Conservation (phyloP, 53 echinoderm and acorn worm species). For the Holothuria leucospilota region DNA sequence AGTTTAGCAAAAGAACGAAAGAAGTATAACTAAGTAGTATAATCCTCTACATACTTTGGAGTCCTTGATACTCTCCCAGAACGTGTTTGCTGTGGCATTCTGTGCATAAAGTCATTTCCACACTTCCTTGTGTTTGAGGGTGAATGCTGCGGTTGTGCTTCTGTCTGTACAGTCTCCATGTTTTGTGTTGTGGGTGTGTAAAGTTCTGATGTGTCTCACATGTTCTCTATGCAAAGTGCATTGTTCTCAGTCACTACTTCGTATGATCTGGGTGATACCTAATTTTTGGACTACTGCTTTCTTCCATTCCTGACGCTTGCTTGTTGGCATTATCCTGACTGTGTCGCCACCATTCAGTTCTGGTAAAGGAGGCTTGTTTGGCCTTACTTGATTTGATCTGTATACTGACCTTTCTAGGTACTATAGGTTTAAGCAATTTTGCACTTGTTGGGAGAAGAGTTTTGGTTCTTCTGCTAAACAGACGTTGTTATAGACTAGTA, state of each 20-base stretch:
- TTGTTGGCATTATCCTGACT: constrained; percentile 9
- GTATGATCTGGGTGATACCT: constrained; percentile 21
- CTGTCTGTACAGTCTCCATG: not conserved
- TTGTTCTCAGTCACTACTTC: not conserved
- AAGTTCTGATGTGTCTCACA: not conserved
- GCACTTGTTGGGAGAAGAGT: constrained; percentile 19
- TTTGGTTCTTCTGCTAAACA: constrained; percentile 53
- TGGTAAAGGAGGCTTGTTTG: constrained; percentile 10
- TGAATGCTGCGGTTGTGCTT: too few relatives aligned
- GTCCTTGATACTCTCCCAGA: too few relatives aligned
- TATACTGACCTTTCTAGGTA: not conserved
- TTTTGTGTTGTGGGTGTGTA: not conserved
- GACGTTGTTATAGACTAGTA: constrained; percentile 50
- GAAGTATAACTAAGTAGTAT: too few relatives aligned
- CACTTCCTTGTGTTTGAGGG: too few relatives aligned
- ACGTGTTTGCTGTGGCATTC: too few relatives aligned
- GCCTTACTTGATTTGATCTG: not conserved
- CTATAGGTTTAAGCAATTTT: not conserved
- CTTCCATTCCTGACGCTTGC: constrained; percentile 5
- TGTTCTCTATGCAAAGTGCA: constrained; percentile 4
- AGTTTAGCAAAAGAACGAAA: too few relatives aligned
- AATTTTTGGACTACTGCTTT: too few relatives aligned
- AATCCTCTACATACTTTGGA: too few relatives aligned
- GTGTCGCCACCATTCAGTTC: not conserved
- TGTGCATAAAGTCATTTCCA: too few relatives aligned